Conservation (phyloP, 2,797 vertebrate genomes). For the Linurgus olivaceus region DNA sequence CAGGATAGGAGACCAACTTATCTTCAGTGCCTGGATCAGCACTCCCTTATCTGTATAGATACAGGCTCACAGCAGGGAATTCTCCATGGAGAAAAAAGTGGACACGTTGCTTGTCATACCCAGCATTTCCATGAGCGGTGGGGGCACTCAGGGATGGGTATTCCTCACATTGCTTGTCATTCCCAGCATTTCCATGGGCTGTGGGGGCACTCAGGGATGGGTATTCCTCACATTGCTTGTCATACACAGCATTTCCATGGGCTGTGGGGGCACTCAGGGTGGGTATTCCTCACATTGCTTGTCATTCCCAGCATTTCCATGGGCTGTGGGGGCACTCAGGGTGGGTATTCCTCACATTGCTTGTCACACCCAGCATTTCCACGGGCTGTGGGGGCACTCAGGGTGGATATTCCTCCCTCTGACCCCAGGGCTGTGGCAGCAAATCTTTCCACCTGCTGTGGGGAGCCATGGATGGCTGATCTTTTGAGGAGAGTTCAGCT, state of each 20-base stretch:
- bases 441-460: not conserved
- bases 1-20: not conserved
- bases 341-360: fast-evolving
- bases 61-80: not conserved
- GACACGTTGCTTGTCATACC: fast-evolving
- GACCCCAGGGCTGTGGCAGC: not conserved
- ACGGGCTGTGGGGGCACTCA: fast-evolving
- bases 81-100: not conserved
- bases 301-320: not conserved
- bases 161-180: not conserved
- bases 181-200: not conserved
- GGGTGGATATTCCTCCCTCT: not conserved
- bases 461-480: not conserved
- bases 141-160: fast-evolving
- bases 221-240: not conserved
- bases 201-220: fast-evolving
- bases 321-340: fast-evolving
- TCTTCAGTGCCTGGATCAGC: not conserved
- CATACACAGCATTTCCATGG: not conserved
- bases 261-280: fast-evolving
- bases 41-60: fast-evolving
- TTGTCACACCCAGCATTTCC: not conserved
- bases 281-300: fast-evolving
- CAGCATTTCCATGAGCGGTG: not conserved
- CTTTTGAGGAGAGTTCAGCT: not conserved